Percentiles rank a stretch among this genome's conserved stretches.
Conservation (phyloP, 2,797 vertebrate species). For the Petrocephalus schoutedeni region DNA sequence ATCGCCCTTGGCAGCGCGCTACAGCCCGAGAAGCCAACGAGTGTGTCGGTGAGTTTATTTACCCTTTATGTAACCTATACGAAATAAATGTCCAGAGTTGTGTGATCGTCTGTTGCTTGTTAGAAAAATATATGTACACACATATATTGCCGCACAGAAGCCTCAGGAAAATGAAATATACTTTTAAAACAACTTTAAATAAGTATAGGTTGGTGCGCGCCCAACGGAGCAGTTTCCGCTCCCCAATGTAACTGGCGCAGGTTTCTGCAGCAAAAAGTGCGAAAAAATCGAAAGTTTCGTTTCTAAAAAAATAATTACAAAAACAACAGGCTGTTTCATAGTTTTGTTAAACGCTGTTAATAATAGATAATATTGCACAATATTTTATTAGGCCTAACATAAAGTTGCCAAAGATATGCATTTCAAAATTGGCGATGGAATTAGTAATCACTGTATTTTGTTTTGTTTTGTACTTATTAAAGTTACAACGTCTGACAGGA, state of each 20-base stretch:
- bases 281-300: neutral
- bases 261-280: neutral
- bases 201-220: neutral
- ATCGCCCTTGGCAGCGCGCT: slow-evolving; percentile 89
- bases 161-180: neutral
- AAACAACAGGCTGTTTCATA: neutral
- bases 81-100: neutral
- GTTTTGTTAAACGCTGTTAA: neutral
- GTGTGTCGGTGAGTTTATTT: slow-evolving; percentile 82
- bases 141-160: neutral
- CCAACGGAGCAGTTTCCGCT: neutral
- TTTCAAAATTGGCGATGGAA: neutral
- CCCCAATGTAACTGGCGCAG: neutral
- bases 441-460: neutral
- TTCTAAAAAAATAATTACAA: neutral
- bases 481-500: neutral
- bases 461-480: neutral
- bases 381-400: slow-evolving; percentile 2
- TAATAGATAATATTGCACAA: neutral
- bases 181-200: neutral
- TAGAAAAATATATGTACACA: neutral
- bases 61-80: neutral
- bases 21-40: slow-evolving; percentile 90
- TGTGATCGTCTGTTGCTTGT: neutral
- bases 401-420: neutral